A percentile compares a stretch with the other conserved stretches of the same genome.
Conservation (phyloP, 37 sponge, comb jelly and placozoan species). For the Chondrosia reniformis region DNA sequence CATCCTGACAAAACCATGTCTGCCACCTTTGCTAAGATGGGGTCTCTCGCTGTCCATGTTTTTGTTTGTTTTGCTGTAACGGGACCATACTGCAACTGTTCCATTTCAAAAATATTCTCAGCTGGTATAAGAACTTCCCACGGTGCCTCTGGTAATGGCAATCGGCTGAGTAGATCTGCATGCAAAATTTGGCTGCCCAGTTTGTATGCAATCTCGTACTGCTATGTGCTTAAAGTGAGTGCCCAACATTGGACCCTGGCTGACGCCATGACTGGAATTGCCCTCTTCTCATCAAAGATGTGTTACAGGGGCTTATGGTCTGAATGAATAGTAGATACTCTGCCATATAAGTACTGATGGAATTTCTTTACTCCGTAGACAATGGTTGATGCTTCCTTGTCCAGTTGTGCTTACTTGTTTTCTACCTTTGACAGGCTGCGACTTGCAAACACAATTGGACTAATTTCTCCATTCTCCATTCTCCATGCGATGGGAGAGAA, state of each 20-base stretch:
- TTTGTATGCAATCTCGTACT: constrained; percentile 34
- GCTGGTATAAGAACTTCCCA: too few relatives aligned
- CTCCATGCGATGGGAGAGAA: constrained; percentile 31
- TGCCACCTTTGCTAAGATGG: too few relatives aligned
- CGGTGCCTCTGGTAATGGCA: constrained; percentile 25
- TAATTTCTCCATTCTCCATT: constrained; percentile 35
- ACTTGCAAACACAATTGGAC: constrained; percentile 39
- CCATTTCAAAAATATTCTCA: too few relatives aligned
- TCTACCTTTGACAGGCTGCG: constrained; percentile 26
- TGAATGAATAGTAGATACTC: constrained; percentile 21
- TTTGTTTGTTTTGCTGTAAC: too few relatives aligned
- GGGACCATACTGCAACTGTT: too few relatives aligned
- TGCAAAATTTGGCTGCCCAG: constrained; percentile 5
- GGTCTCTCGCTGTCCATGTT: too few relatives aligned
- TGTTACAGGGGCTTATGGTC: constrained; percentile 53
- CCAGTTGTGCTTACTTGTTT: constrained; percentile 32
- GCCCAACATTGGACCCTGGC: constrained; percentile 51
- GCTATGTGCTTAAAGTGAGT: constrained; percentile 22
- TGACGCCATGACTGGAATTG: constrained; percentile 38
- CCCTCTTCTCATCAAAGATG: constrained; percentile 27
- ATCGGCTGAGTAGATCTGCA: constrained; percentile 39
- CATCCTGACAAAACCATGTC: constrained; percentile 29
- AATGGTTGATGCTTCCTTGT: constrained; percentile 46
- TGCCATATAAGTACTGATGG: constrained; percentile 55
- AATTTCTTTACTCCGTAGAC: constrained; percentile 45